These are phyloP conservation scores for Phymanthus crucifer DNA, from an alignment of 92 coral and sea anemone genomes.

Conservation along the genomic window DNA sequence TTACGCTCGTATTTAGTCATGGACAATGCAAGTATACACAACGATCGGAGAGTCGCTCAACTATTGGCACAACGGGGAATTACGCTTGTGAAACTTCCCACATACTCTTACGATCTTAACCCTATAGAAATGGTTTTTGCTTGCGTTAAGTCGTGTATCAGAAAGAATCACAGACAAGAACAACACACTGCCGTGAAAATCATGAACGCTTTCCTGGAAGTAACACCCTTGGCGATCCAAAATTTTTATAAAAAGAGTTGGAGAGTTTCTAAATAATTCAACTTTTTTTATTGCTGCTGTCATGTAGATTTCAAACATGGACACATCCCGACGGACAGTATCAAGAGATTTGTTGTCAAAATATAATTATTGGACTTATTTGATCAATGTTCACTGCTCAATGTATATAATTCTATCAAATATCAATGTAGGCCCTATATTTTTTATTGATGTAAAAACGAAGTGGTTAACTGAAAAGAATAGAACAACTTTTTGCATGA, in stretches of 20 bases:
- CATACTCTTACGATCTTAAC: not conserved
- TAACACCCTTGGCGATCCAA: not conserved
- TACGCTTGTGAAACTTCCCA: not conserved
- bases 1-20: not conserved
- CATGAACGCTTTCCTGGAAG: constrained; percentile 2
- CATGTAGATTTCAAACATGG: not conserved
- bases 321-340: not conserved
- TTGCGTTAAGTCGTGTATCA: not conserved
- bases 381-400: no score
- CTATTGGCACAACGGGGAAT: not conserved
- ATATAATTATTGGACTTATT: no score
- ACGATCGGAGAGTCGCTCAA: constrained; percentile 1
- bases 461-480: no score
- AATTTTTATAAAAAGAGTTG: not conserved
- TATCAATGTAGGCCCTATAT: no score
- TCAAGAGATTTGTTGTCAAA: no score
- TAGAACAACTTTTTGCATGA: no score
- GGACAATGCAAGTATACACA: constrained; percentile 1
- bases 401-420: no score
- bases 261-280: not conserved
- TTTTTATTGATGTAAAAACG: no score
- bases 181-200: not conserved
- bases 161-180: not conserved
- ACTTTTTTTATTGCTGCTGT: no score
- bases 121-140: not conserved